A percentile compares a stretch with the other conserved stretches of the same genome.
phyloP scores from a whole-genome alignment of 1,140 invertebrate genomes.

The Pseudomyrmex flavicornis region DNA sequence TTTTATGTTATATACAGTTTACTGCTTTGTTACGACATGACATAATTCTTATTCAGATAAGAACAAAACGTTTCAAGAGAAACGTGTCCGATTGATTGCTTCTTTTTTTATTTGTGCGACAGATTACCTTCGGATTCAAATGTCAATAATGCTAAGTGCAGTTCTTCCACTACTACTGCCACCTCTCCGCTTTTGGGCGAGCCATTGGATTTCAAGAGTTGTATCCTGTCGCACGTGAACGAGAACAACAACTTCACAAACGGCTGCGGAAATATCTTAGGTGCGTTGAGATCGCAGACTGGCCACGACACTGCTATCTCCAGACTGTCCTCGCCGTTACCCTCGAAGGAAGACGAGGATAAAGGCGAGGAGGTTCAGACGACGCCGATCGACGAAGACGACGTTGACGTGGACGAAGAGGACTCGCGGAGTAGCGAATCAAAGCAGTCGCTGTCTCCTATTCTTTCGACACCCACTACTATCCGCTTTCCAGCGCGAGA shows the following conservation, averaged over 20 bases:
- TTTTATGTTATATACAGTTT: too few species aligned
- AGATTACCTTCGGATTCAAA: slow-evolving; percentile 74
- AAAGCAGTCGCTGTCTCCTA: slow-evolving; percentile 85
- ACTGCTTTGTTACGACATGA: too few species aligned
- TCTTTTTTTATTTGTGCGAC: not conserved
- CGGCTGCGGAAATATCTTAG: slow-evolving; percentile 57
- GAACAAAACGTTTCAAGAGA: not conserved
- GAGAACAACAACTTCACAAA: slow-evolving; percentile 82
- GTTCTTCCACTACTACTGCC: slow-evolving; percentile 31
- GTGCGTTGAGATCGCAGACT: slow-evolving; percentile 57
- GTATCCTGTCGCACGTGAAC: slow-evolving; percentile 74
- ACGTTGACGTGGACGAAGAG: slow-evolving; percentile 78
- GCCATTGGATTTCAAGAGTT: slow-evolving; percentile 66
- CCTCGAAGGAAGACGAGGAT: slow-evolving; percentile 58
- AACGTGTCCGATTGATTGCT: not conserved
- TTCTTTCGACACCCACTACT: slow-evolving; percentile 91
- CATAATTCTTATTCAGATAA: not conserved
- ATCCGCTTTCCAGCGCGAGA: slow-evolving; percentile 90
- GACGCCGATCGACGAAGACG: slow-evolving; percentile 68
- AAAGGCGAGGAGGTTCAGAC: slow-evolving; percentile 58
- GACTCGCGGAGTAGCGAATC: slow-evolving; percentile 80
- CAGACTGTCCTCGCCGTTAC: slow-evolving; percentile 34
- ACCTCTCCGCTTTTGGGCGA: slow-evolving; percentile 39
- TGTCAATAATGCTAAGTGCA: slow-evolving; percentile 63
- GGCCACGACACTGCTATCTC: slow-evolving; percentile 71